A percentile compares a stretch with the other conserved stretches of the same genome.
These are phyloP conservation scores for Eutrigla gurnardus DNA, from an alignment of 2,797 vertebrate genomes.

Conservation along the genomic window DNA sequence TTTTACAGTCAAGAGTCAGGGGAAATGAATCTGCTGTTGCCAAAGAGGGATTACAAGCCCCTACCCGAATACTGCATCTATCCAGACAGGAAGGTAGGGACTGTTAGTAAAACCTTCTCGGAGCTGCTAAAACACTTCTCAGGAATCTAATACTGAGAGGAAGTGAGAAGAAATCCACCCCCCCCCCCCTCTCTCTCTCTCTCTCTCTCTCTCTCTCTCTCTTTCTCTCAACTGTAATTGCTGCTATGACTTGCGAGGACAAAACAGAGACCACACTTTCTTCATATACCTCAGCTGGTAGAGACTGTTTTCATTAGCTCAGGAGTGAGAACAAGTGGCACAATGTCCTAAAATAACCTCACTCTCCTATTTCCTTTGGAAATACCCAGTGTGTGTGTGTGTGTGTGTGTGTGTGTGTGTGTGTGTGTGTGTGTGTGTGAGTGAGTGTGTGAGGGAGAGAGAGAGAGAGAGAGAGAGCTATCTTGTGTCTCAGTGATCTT, in stretches of 20 bases:
- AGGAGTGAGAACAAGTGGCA: conserved; percentile 42
- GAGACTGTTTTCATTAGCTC: conserved; percentile 48
- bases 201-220: conserved; percentile 37
- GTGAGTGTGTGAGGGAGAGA: conserved; percentile 6
- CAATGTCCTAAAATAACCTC: conserved; percentile 59
- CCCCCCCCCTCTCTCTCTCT: not conserved
- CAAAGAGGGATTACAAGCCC: conserved; percentile 61
- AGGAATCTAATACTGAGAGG: conserved; percentile 79
- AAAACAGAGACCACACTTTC: conserved; percentile 24
- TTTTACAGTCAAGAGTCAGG: conserved; percentile 53
- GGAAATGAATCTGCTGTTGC: conserved; percentile 68
- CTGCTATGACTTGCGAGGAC: conserved; percentile 30
- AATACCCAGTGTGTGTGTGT: conserved; percentile 65
- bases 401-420: conserved; percentile 6
- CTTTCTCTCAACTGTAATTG: conserved; percentile 23
- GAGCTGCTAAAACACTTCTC: conserved; percentile 61
- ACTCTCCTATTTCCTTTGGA: conserved; percentile 72
- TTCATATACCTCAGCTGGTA: conserved; percentile 5
- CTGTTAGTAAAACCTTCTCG: conserved; percentile 69
- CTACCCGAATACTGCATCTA: conserved; percentile 49
- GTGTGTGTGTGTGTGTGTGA: conserved; percentile 17
- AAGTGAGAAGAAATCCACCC: conserved; percentile 66
- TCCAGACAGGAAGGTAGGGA: conserved; percentile 72
- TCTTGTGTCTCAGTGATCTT: conserved; percentile 29
- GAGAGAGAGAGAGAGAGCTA: not conserved